Conservation (phyloP, 2,888 invertebrate species). For the Gibbula magus region DNA sequence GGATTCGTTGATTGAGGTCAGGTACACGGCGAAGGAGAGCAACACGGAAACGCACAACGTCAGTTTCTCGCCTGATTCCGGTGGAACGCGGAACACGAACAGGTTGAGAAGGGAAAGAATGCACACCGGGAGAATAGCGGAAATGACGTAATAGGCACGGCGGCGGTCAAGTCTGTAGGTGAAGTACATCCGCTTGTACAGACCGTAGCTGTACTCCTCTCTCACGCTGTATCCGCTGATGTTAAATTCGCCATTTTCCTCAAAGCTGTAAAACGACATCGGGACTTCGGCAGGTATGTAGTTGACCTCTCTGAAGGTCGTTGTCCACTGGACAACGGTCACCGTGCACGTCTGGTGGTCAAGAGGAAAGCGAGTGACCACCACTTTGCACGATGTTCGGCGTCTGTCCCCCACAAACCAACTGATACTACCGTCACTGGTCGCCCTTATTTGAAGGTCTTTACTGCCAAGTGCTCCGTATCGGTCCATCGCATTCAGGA, state of each 20-base stretch:
- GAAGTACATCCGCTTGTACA: too few species aligned
- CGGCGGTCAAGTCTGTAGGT: neutral
- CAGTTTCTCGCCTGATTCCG: neutral
- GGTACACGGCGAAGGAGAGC: neutral
- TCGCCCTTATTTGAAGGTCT: neutral
- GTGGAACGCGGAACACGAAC: neutral
- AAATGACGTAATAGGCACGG: neutral
- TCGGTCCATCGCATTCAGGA: neutral
- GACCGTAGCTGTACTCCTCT: neutral
- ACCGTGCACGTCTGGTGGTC: neutral
- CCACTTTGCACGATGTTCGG: neutral
- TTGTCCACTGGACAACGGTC: neutral
- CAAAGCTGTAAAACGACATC: neutral
- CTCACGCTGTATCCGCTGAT: neutral
- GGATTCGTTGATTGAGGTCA: neutral
- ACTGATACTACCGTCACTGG: neutral
- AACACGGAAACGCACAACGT: neutral
- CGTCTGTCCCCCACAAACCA: neutral
- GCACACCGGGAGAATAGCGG: neutral
- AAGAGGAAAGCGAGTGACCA: neutral
- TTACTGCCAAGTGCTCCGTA: neutral
- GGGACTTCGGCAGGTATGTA: neutral
- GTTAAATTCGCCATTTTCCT: neutral
- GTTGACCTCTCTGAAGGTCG: neutral
- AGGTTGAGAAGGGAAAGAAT: neutral